A percentile compares a stretch with the other conserved stretches of the same genome.
Conservation (phyloP, 2,113 vertebrate species). For the Heterochromis multidens region DNA sequence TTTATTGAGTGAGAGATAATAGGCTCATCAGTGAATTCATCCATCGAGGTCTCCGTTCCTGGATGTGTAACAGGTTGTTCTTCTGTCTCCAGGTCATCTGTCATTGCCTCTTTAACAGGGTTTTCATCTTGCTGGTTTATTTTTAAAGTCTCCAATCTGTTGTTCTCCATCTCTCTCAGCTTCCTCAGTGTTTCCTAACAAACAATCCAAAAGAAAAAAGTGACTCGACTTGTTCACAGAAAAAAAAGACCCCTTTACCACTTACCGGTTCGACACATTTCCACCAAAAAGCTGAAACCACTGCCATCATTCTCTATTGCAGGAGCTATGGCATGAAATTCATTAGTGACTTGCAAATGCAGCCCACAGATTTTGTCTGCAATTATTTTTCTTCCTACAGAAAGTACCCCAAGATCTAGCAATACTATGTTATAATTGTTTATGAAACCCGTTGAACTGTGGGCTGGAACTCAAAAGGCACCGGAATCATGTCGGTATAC, state of each 20-base stretch:
- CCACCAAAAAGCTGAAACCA: background rate
- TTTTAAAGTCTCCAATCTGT: constrained; percentile 31
- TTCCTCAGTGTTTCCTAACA: constrained; percentile 58
- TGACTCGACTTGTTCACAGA: background rate
- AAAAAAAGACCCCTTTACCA: background rate
- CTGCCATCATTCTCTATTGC: background rate
- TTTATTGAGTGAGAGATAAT: background rate
- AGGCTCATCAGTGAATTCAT: constrained; percentile 7
- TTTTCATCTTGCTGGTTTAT: background rate
- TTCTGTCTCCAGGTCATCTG: background rate
- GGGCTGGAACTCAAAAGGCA: background rate
- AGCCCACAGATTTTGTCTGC: background rate
- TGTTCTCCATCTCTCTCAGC: constrained; percentile 48
- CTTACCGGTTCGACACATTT: background rate
- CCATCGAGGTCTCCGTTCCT: background rate
- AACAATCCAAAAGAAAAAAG: background rate
- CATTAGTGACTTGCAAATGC: background rate
- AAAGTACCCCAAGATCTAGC: background rate
- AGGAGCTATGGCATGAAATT: background rate
- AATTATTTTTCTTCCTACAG: background rate
- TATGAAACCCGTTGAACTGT: background rate
- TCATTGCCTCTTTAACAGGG: background rate
- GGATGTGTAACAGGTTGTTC: background rate
- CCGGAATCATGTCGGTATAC: background rate
- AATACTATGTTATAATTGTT: background rate